Conservation (phyloP, 2,888 invertebrate species). For the Xestoiulus laeticollis region DNA sequence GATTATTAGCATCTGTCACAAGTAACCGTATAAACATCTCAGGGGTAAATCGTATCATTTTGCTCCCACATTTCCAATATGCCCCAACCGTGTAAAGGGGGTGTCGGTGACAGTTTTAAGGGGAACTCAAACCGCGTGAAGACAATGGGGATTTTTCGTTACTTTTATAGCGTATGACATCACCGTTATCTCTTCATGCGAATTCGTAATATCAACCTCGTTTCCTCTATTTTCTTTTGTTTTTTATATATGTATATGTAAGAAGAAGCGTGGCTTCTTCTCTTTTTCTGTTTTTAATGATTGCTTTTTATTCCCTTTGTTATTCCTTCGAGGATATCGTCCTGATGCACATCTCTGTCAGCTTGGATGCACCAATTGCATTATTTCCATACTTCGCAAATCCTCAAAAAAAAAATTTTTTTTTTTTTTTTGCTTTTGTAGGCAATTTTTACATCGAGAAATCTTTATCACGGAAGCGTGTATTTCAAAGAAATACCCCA, state of each 20-base stretch:
- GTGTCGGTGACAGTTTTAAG: not conserved
- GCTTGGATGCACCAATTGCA: not conserved
- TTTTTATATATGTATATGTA: conserved; percentile 6
- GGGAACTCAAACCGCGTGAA: not conserved
- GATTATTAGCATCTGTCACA: not conserved
- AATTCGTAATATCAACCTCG: conserved; percentile 3
- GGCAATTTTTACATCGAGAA: not conserved
- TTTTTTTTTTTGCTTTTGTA: not conserved
- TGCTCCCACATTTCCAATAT: not conserved
- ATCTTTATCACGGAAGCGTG: not conserved
- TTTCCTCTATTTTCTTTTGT: not conserved
- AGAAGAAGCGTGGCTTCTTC: not conserved
- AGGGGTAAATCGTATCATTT: not conserved
- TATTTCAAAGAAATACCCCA: not conserved
- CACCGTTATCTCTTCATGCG: not conserved
- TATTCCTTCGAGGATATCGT: not conserved
- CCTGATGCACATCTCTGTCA: not conserved
- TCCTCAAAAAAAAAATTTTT: not conserved
- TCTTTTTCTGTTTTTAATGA: not conserved
- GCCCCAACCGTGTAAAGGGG: not conserved
- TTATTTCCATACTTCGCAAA: conserved; percentile 20
- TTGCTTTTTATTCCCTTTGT: conserved; percentile 20
- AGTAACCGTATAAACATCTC: not conserved
- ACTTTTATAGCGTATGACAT: conserved; percentile 15
- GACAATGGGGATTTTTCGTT: not conserved